Conservation (phyloP, 2,888 invertebrate species). For the Mythimna loreyi region DNA sequence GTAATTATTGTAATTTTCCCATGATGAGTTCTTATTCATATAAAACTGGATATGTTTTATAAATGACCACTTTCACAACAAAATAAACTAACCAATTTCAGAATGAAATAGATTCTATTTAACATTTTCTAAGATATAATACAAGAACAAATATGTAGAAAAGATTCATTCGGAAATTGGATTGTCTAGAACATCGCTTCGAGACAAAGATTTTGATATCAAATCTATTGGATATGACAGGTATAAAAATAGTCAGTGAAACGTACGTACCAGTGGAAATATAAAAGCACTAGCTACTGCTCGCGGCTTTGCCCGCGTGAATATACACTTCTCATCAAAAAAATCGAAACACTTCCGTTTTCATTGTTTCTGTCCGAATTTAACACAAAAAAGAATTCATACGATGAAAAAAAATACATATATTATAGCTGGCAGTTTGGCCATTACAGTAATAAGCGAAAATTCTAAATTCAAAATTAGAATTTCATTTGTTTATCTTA, state of each 20-base stretch:
- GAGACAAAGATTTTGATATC: conserved; percentile 5
- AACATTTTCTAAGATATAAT: neutral
- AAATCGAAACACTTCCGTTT: too few species aligned
- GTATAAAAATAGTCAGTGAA: neutral
- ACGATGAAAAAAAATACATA: too few species aligned
- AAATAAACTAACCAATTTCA: neutral
- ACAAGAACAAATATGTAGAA: neutral
- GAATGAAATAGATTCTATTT: neutral
- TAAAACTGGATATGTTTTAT: neutral
- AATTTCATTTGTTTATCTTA: too few species aligned
- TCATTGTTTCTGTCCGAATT: too few species aligned
- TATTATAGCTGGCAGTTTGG: too few species aligned
- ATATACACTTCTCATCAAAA: too few species aligned
- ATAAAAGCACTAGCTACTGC: neutral
- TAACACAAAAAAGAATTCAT: too few species aligned
- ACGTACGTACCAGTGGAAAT: too few species aligned
- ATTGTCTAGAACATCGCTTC: neutral
- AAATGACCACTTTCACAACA: neutral
- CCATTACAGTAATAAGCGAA: too few species aligned
- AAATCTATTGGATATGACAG: neutral
- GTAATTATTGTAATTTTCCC: neutral
- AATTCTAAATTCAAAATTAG: too few species aligned
- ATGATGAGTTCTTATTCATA: neutral
- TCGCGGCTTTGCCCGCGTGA: too few species aligned
- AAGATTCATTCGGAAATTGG: neutral